Percentiles rank a stretch among this genome's conserved stretches.
Conservation (phyloP, 2,797 vertebrate species). For the Chaenodraco wilsoni region DNA sequence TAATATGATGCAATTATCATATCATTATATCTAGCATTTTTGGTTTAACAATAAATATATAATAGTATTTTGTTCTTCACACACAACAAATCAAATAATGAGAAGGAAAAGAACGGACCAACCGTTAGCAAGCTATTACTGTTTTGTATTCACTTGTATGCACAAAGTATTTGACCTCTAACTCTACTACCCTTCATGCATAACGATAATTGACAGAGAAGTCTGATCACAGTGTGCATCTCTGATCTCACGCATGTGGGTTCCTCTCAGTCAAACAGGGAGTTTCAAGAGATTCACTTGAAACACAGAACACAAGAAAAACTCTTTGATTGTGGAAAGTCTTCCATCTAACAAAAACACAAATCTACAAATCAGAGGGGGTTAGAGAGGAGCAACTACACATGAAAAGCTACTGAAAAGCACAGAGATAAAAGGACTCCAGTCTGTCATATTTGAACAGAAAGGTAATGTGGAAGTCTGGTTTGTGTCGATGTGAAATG, state of each 20-base stretch:
- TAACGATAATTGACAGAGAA: neutral
- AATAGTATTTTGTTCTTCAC: no score
- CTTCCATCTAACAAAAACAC: slow-evolving; percentile 28
- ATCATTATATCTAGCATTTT: no score
- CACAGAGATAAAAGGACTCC: slow-evolving; percentile 45
- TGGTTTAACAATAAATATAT: no score
- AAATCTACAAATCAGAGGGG: slow-evolving; percentile 42
- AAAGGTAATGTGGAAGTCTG: slow-evolving; percentile 12
- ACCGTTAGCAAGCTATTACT: neutral
- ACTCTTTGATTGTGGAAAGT: slow-evolving; percentile 29
- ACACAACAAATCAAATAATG: neutral
- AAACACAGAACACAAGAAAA: neutral
- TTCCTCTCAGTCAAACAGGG: neutral
- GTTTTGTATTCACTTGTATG: neutral
- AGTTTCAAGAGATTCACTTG: slow-evolving; percentile 18
- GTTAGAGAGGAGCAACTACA: slow-evolving; percentile 50
- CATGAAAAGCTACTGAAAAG: slow-evolving; percentile 50
- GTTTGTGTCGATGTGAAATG: slow-evolving; percentile 27
- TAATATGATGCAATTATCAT: no score
- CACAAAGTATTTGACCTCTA: neutral
- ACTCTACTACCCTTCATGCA: neutral
- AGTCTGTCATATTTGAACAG: slow-evolving; percentile 34
- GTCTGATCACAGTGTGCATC: slow-evolving; percentile 19
- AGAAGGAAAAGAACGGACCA: neutral
- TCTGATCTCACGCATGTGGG: slow-evolving; percentile 12